These are phyloP conservation scores for Tenthredo notha DNA, from an alignment of 2,888 invertebrate genomes.

Conservation along the genomic window DNA sequence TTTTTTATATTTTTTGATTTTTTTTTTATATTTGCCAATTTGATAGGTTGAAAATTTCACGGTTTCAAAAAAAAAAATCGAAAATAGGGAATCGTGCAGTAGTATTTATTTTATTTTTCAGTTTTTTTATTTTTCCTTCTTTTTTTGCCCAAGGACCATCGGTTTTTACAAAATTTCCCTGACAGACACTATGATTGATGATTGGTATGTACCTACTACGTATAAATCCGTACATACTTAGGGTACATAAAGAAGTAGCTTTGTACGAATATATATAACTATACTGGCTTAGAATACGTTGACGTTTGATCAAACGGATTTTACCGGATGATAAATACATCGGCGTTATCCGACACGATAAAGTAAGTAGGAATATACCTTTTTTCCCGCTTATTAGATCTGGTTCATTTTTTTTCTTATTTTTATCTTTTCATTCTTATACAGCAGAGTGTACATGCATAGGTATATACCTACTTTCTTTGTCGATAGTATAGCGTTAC, in stretches of 20 bases:
- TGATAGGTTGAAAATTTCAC: not conserved
- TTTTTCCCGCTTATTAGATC: constrained; percentile 17
- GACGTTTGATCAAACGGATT: constrained; percentile 44
- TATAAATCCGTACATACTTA: constrained; percentile 33
- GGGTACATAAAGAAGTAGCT: constrained; percentile 13
- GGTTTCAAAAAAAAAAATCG: not conserved
- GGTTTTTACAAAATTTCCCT: not conserved
- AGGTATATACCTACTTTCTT: not conserved
- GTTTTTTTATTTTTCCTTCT: not conserved
- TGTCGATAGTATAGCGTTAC: constrained; percentile 13
- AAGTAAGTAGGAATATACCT: constrained; percentile 19
- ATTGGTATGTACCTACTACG: not conserved
- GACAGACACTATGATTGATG: constrained; percentile 18
- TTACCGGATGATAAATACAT: constrained; percentile 39
- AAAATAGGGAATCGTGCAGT: not conserved
- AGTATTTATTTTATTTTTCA: not conserved
- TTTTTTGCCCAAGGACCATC: not conserved
- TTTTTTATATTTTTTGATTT: not conserved
- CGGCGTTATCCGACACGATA: constrained; percentile 37
- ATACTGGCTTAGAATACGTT: not conserved
- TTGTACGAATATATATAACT: not conserved
- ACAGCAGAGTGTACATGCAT: not conserved
- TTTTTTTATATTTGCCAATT: not conserved
- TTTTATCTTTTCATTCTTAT: not conserved
- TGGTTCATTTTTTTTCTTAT: not conserved